Evolutionary conservation across 35 echinoderm and acorn worm genomes (phyloP).

Genomic region (Strongylocentrotus purpuratus): DNA sequence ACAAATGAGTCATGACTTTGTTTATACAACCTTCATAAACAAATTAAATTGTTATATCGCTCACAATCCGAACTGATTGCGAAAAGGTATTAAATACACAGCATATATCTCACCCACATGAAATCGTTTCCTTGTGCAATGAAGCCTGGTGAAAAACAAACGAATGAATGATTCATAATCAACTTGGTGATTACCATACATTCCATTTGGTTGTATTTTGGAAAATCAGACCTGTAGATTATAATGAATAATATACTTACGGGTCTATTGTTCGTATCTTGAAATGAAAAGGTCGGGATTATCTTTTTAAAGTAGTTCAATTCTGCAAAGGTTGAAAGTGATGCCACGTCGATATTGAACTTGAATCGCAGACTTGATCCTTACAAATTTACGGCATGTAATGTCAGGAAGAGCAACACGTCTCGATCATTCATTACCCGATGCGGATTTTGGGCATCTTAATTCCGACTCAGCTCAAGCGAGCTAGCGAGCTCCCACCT

Average conservation of each 20-base stretch:
- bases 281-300: neutral
- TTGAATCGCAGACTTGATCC: neutral
- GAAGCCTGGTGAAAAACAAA: neutral
- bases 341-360: neutral
- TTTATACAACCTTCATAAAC: slow-evolving; percentile 1
- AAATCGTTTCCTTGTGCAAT: neutral
- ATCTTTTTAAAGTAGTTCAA: neutral
- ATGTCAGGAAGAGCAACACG: neutral
- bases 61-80: neutral
- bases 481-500: too few species aligned
- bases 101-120: neutral
- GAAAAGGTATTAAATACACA: too few species aligned
- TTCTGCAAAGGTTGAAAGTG: neutral
- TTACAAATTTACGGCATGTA: neutral
- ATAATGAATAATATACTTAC: neutral
- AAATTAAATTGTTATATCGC: neutral
- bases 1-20: neutral
- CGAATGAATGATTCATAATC: neutral
- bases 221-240: neutral
- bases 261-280: neutral
- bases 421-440: neutral
- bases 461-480: too few species aligned
- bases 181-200: neutral
- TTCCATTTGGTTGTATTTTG: neutral
- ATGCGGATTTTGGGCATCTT: too few species aligned